These are phyloP conservation scores for Zootermopsis nevadensis DNA, from an alignment of 2,888 invertebrate species.

Conservation along the genomic window DNA sequence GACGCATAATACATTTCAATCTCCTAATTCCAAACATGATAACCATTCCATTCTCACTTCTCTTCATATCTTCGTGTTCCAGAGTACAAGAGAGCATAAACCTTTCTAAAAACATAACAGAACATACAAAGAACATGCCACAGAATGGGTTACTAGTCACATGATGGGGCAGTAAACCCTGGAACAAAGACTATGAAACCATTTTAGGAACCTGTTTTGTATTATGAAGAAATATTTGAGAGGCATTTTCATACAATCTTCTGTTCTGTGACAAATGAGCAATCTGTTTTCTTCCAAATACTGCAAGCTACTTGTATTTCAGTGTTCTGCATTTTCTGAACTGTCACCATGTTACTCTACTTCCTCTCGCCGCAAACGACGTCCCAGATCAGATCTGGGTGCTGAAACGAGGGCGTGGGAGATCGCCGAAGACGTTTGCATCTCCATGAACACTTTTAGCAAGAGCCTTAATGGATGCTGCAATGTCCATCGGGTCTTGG, in stretches of 20 bases:
- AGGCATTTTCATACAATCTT: neutral
- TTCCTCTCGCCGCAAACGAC: neutral
- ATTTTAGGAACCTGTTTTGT: neutral
- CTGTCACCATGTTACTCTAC: neutral
- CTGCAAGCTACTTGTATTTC: neutral
- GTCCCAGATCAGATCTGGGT: constrained; percentile 80
- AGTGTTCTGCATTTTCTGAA: constrained; percentile 28
- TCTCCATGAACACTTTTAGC: constrained; percentile 92
- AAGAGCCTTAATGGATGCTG: constrained; percentile 91
- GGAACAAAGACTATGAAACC: constrained; percentile 22
- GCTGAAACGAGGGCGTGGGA: constrained; percentile 87
- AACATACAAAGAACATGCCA: neutral
- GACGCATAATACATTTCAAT: neutral
- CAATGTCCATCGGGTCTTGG: constrained; percentile 80
- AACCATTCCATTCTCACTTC: neutral
- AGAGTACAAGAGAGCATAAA: constrained; percentile 18
- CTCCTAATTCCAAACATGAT: neutral
- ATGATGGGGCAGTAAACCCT: constrained; percentile 4
- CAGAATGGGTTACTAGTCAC: neutral
- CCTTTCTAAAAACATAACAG: constrained; percentile 3
- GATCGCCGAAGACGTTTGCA: constrained; percentile 82
- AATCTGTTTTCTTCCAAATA: neutral
- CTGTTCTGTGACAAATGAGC: neutral
- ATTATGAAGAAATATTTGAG: neutral
- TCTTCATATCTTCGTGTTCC: neutral